Evolutionary conservation across 2,888 invertebrate species (phyloP).

Genomic region (Stenodema calcarata): DNA sequence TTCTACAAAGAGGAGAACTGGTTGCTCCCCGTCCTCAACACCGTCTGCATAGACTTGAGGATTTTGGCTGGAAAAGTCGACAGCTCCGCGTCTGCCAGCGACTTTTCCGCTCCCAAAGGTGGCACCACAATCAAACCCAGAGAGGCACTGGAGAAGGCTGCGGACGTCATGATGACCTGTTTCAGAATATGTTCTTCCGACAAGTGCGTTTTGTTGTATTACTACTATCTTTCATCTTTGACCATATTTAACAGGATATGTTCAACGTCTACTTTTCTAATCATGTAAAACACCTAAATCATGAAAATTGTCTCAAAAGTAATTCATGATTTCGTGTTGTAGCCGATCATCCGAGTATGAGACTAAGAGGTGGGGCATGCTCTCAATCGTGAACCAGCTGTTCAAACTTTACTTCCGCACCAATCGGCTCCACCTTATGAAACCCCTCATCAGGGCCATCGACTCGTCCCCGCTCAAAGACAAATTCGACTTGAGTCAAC

Average conservation of each 20-base stretch:
- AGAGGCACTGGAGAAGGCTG: constrained; percentile 88
- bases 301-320: too few species aligned
- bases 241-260: too few species aligned
- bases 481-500: constrained; percentile 87
- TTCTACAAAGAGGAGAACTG: constrained; percentile 94
- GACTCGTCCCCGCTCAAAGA: constrained; percentile 91
- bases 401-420: constrained; percentile 97
- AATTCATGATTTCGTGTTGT: constrained; percentile 31
- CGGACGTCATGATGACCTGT: constrained; percentile 89
- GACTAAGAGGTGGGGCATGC: constrained; percentile 95
- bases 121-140: constrained; percentile 59
- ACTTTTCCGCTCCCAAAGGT: constrained; percentile 45
- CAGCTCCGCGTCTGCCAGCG: constrained; percentile 48
- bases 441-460: constrained; percentile 94
- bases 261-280: too few species aligned
- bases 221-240: too few species aligned
- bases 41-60: constrained; percentile 86
- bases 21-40: constrained; percentile 93
- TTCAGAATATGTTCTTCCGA: constrained; percentile 96
- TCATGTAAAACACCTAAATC: too few species aligned
- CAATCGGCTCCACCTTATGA: constrained; percentile 85
- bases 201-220: constrained; percentile 71
- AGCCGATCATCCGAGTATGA: constrained; percentile 80
- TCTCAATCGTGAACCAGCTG: constrained; percentile 94
- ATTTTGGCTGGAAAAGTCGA: constrained; percentile 84